Percentiles rank a stretch among this genome's conserved stretches.
Evolutionary conservation across 2,797 vertebrate genomes (phyloP).

Genomic region (Phrynocephalus guinanensis): DNA sequence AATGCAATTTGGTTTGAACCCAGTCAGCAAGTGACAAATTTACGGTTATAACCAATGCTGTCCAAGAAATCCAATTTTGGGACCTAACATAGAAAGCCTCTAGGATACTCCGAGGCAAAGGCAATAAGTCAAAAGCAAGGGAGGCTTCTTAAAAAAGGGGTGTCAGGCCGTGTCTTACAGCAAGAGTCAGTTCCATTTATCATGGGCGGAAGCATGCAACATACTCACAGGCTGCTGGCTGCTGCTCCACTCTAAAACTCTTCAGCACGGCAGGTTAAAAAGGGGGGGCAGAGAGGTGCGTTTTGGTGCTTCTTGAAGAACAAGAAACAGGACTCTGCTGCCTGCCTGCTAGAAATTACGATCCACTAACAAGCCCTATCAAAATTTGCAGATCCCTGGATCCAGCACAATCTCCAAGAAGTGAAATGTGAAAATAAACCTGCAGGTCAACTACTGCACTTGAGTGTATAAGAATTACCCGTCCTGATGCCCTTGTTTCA

Average conservation of each 20-base stretch:
- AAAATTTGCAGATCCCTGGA: not conserved
- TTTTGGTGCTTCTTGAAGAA: not conserved
- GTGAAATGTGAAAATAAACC: not conserved
- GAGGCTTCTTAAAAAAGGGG: not conserved
- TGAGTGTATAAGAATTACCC: not conserved
- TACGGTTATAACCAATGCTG: not conserved
- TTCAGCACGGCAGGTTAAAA: not conserved
- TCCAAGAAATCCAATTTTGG: not conserved
- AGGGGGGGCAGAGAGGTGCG: not conserved
- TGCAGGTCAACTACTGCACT: not conserved
- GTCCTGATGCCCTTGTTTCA: not conserved
- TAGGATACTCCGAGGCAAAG: not conserved
- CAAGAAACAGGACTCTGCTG: not conserved
- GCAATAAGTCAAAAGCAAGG: not conserved
- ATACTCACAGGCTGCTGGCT: not conserved
- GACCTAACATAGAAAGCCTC: not conserved
- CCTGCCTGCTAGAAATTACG: not conserved
- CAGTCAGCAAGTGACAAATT: not conserved
- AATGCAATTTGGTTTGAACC: not conserved
- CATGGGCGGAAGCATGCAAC: not conserved
- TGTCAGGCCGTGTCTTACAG: not conserved
- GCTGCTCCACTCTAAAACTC: not conserved
- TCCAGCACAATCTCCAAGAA: not conserved
- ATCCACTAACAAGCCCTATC: not conserved
- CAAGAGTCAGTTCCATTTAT: not conserved